Base-by-base conservation (phyloP, 2,888 invertebrate genomes). In the Ornithoptera priamus region DNA sequence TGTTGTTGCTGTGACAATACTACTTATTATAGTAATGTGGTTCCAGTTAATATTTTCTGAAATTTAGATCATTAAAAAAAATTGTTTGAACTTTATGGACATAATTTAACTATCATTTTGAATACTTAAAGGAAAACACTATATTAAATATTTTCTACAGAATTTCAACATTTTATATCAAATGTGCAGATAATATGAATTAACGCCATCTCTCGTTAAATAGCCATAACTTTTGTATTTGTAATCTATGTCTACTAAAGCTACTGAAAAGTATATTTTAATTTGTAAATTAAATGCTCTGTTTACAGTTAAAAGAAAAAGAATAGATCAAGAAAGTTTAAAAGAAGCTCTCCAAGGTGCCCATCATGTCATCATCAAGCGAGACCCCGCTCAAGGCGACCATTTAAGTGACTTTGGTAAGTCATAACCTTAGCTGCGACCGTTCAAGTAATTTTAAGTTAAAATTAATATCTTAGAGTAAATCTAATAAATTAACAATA, bases 341-440 rank as follows among this genome's bases (percentile, higher is more conserved):
- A 86, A 77, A 78, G 83, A 81, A 71, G 91, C 87, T 72, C 86
- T 93, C 64, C 88, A 86, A 75, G 93, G 93, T 53, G 94, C 94
- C 65, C 95, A 95, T 74, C 97, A 97, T 83, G 94, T 97, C 72
- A 95, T 97, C 76, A 97, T 95, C 88, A 96, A 95, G 83, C 93
- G 96, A 77, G 92, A 93, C 71, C 89, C 87, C 17, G 83, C 86
- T 3, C 86, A 93, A 10, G 89, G 89, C 0, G 96, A 96, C 77
- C 95, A 95, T 80, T 92, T 94, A 75, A 95, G 96, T 82, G 97
- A 97, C 92, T 97, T 96, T 86, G 96, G 97, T 97, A 88, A 94
- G 95, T 78, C 15, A 1, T 50, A 50, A 50, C 2, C 50, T 15
- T 50, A 50, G 2, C 15, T 1, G 17, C 39, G 39, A 39, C 39